Base-by-base conservation (phyloP, 2,113 vertebrate genomes). In the Pituophis catenifer region DNA sequence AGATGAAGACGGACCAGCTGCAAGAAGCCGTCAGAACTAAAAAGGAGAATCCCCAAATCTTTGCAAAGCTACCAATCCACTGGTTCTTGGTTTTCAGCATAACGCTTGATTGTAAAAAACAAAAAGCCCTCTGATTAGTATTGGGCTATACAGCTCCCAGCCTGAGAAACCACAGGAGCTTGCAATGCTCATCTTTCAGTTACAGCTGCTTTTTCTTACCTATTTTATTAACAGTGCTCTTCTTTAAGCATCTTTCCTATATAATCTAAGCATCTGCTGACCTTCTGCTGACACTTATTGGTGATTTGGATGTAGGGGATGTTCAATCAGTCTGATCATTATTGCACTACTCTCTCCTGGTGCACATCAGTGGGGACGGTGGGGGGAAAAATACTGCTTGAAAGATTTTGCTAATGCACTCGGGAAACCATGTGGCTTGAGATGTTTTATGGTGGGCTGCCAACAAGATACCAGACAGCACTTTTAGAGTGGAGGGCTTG, bases 391-490 rank as follows among this genome's bases (percentile, higher is more conserved):
- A 86, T 10, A 7, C 57, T 57, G 55, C 48, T 44, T 86, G 89
- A 50, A 86, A 62, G 38, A 62, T 54, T 53, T 62, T 54, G 29
- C 92, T 93, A 90, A 93, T 65, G 57, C 29, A 50, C 17, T 65
- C 81, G 87, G 50, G 50, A 65, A 86, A 62, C 75, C 55, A 44
- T 54, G 48, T 29, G 26, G 59, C 75, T 86, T 33, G n/a, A 65
- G 89, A 17, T 52, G 89, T n/a, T 90, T 87, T 65, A 93, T 90
- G 59, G 57, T 90, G 48, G 89, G 92, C 53, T 86, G 92, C 50
- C 55, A 53, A 48, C 54, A 58, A 26, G 13, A 24, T 87, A 50
- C 86, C 50, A 62, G 75, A 53, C 57, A 90, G n/a, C 92, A 65
- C 55, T 50, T 93, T 70, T 44, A 48, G 87, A 44, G 8, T 24